A percentile compares a stretch with the other conserved stretches of the same genome.
Evolutionary conservation across 2,797 vertebrate species (phyloP).

Genomic region (Labeo calbasu): DNA sequence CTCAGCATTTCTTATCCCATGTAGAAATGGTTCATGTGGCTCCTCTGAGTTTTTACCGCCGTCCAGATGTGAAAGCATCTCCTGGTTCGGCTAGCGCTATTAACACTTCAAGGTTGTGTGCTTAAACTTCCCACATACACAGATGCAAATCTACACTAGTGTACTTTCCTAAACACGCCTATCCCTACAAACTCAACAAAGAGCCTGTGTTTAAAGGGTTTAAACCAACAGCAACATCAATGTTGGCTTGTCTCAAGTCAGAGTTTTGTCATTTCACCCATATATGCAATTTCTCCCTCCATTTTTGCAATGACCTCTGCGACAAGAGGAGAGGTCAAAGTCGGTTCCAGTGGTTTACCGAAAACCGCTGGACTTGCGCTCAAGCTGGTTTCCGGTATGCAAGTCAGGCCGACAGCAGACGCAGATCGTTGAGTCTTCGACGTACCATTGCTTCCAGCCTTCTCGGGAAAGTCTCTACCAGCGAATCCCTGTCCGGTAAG

Average conservation of each 20-base stretch:
- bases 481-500: conserved; percentile 59
- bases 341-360: conserved; percentile 34
- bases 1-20: neutral
- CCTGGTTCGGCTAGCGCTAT: neutral
- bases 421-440: conserved; percentile 63
- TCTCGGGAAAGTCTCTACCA: conserved; percentile 41
- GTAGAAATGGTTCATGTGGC: neutral
- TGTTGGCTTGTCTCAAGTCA: conserved; percentile 72
- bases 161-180: conserved; percentile 52
- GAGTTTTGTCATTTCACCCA: conserved; percentile 86
- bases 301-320: conserved; percentile 59
- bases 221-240: conserved; percentile 70
- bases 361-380: conserved; percentile 54
- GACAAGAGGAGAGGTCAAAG: conserved; percentile 49
- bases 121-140: neutral
- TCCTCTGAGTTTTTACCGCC: neutral
- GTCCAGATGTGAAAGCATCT: neutral
- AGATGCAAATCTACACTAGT: neutral
- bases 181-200: conserved; percentile 52
- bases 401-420: conserved; percentile 69
- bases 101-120: conserved; percentile 16
- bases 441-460: conserved; percentile 46
- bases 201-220: conserved; percentile 73
- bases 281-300: conserved; percentile 67
- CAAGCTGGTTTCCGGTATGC: conserved; percentile 60